A percentile compares a stretch with the other conserved stretches of the same genome.
These are phyloP conservation scores for Varanus salvator DNA, from an alignment of 2,113 vertebrate genomes.

Conservation along the genomic window DNA sequence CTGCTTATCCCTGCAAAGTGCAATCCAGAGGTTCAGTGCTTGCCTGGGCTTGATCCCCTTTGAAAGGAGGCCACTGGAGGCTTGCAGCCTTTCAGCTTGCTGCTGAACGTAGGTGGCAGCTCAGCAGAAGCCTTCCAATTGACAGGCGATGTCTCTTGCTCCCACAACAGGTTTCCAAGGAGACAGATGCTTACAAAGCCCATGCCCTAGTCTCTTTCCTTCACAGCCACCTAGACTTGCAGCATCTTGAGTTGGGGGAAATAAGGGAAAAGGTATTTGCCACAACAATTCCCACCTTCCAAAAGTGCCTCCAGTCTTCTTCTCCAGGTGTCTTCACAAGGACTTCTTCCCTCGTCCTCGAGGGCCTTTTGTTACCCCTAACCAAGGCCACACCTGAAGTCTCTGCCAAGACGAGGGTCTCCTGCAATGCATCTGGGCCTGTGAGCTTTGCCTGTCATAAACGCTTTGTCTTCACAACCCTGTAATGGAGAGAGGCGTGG, in stretches of 20 bases:
- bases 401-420: no score
- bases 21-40: background rate
- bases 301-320: background rate
- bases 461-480: background rate
- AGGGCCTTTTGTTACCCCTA: no score
- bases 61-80: background rate
- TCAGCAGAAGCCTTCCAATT: background rate
- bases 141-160: background rate
- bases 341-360: background rate
- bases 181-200: background rate
- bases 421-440: no score
- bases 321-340: no score
- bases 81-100: background rate
- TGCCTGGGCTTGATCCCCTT: background rate
- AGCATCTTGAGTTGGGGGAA: no score
- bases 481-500: no score
- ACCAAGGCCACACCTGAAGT: no score
- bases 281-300: background rate
- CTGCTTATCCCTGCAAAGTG: background rate
- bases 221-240: background rate
- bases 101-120: background rate
- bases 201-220: background rate
- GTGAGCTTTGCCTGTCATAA: no score
- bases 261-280: background rate
- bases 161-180: background rate